Base-by-base conservation (phyloP, 2,797 vertebrate genomes). In the Lerista edwardsae region DNA sequence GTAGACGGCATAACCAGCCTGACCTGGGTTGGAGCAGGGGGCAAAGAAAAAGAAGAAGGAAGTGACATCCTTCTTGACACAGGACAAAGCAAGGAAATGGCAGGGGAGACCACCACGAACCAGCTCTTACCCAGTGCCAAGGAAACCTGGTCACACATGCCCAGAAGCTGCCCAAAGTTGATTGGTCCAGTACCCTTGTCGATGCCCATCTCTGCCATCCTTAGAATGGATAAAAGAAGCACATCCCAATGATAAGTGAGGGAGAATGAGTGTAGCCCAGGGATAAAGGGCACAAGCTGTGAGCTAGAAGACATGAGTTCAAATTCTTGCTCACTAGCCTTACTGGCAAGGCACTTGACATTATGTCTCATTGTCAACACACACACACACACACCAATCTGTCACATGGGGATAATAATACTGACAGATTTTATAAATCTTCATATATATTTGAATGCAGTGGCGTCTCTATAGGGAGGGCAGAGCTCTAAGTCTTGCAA, bases 81-180 rank as follows among this genome's bases (percentile, higher is more conserved):
- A 71, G 10, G 39, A 39, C 64, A 31, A 21, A 57, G 19, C 7
- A 17, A 36, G 47, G 55, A 17, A 15, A 8, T 71, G 47, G 34
- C 3, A 27, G n/a, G 7, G 5, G 5, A 44, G 5, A 41, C 39
- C 62, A 44, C 3, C 14, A 11, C 6, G 77, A 29, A n/a, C 10
- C 19, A 47, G 15, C 41, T 92, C 97, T 95, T 94, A 98, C 98
- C 98, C 25, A 98, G 85, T 4, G 97, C 98, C 86, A 98, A 96
- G 79, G 98, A 98, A 79, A 98, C 96, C 0, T 98, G 97, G 89
- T 98, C 98, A 89, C 98, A 98, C 98, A 98, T 98, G 47, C 98
- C 98, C 88, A 98, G 94, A 86, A 98, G 96, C 95, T 98, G 98
- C 74, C 98, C 98, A 6, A 98, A 98, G 89, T 97, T 97, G 85